Base-by-base conservation (phyloP, 2,888 invertebrate species). In the Lepidochitona cinerea region DNA sequence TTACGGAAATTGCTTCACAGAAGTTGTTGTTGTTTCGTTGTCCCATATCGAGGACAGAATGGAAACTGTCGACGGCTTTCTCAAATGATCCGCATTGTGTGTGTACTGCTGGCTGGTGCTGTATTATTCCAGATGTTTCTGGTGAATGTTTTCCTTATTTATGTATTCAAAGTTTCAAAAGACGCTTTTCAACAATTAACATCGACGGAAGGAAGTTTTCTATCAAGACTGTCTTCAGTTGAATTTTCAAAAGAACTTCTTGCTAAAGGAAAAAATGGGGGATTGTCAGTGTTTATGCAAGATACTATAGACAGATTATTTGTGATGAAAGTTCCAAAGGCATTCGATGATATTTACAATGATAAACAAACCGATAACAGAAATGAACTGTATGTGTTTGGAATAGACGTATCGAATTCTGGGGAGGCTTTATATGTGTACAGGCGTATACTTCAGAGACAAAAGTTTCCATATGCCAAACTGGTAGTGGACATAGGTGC, bases 401-500 rank as follows among this genome's bases (percentile, higher is more conserved):
- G 85, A 18, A 5, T 86, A 7, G 87, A 87, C 75, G 83, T 85
- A 1, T 86, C 86, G 1, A 74, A 81, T n/a, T 79, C 84, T 18
- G 81, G 84, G 6, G 87, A 87, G 65, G 79, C 82, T 3, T 66
- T 80, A 1, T 87, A 75, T 54, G 74, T 87, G 33, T 81, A 83
- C 41, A 73, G 75, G 32, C 70, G 84, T 29, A 83, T 87, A n/a
- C 71, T 79, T 49, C 64, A 74, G 0, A 72, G 79, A 33, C 37
- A 12, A 2, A 35, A 41, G 7, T 81, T 79, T 26, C 73, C 74
- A 1, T 83, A 79, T 71, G 37, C 23, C 2, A 73, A 74, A 35
- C 72, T 87, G 32, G 78, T 87, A 18, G 77, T 87, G 6, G 87
- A 87, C 74, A 84, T 87, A 32, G 87, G 87, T 29, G 86, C 87